These are phyloP conservation scores for Caenorhabditis macrosperma DNA, from an alignment of 2,888 invertebrate genomes.

Conservation along the genomic window DNA sequence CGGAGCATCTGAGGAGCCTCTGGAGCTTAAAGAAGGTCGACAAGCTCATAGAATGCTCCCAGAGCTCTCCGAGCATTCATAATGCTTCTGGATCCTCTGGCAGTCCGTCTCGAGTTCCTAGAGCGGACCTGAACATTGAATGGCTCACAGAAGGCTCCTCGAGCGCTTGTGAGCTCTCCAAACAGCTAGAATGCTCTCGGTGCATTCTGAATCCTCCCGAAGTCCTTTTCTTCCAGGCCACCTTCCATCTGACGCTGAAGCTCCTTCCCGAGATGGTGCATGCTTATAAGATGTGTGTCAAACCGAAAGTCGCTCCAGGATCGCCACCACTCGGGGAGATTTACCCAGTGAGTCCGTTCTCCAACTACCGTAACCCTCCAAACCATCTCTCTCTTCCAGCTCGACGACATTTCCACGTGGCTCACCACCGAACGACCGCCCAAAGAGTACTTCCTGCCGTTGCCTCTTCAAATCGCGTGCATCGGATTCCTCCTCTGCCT, in stretches of 20 bases:
- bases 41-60: too few species aligned
- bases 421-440: slow-evolving; percentile 73
- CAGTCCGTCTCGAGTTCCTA: too few species aligned
- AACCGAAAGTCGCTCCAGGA: slow-evolving; percentile 55
- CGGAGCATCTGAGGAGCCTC: too few species aligned
- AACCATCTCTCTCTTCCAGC: slow-evolving; percentile 34
- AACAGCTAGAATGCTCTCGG: too few species aligned
- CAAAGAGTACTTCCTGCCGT: slow-evolving; percentile 70
- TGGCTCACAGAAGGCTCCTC: too few species aligned
- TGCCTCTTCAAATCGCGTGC: slow-evolving; percentile 66
- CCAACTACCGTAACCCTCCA: background rate
- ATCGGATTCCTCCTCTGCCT: slow-evolving; percentile 88
- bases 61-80: too few species aligned
- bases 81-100: too few species aligned
- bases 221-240: slow-evolving; percentile 20
- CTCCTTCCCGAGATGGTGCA: slow-evolving; percentile 67
- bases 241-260: slow-evolving; percentile 63
- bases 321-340: slow-evolving; percentile 43
- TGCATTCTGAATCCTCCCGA: too few species aligned
- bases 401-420: slow-evolving; percentile 75
- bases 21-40: too few species aligned
- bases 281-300: slow-evolving; percentile 74
- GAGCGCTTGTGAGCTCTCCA: too few species aligned
- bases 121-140: too few species aligned
- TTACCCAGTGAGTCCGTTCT: slow-evolving; percentile 45